A percentile compares a stretch with the other conserved stretches of the same genome.
phyloP scores from a whole-genome alignment of 1,140 invertebrate species.

The Anagrus nilaparvatae region DNA sequence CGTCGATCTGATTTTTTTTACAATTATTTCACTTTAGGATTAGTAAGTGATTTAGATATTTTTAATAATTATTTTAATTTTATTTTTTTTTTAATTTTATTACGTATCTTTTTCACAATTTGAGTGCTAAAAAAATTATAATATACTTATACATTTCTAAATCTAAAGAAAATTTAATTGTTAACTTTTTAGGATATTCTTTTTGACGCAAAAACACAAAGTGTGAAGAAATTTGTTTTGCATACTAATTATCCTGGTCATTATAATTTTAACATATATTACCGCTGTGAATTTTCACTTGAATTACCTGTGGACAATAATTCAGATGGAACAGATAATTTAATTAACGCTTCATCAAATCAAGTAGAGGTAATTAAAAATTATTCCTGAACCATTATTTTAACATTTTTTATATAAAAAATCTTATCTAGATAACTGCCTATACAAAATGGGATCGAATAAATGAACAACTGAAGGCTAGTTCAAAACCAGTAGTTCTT shows the following conservation, averaged over 20 bases:
- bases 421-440: slow-evolving; percentile 46
- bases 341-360: slow-evolving; percentile 49
- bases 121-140: too few relatives aligned
- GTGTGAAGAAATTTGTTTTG: slow-evolving; percentile 92
- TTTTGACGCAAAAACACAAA: slow-evolving; percentile 89
- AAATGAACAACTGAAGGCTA: slow-evolving; percentile 72
- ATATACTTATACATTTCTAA: too few relatives aligned
- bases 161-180: too few relatives aligned
- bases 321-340: slow-evolving; percentile 40
- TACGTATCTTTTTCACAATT: neutral
- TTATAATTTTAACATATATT: slow-evolving; percentile 99
- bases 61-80: slow-evolving; percentile 5
- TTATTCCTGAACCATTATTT: neutral
- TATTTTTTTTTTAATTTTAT: neutral
- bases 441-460: slow-evolving; percentile 86
- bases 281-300: slow-evolving; percentile 80
- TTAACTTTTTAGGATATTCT: slow-evolving; percentile 74
- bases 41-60: slow-evolving; percentile 51
- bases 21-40: slow-evolving; percentile 91
- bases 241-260: slow-evolving; percentile 98
- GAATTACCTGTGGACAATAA: slow-evolving; percentile 53
- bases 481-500: slow-evolving; percentile 82
- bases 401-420: slow-evolving; percentile 5
- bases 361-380: slow-evolving; percentile 46
- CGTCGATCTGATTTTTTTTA: slow-evolving; percentile 88